Evolutionary conservation across 2,797 vertebrate species (phyloP), one percentile per base, ranked within the genome.

Genomic region (Schizothorax lantsangensis): DNA sequence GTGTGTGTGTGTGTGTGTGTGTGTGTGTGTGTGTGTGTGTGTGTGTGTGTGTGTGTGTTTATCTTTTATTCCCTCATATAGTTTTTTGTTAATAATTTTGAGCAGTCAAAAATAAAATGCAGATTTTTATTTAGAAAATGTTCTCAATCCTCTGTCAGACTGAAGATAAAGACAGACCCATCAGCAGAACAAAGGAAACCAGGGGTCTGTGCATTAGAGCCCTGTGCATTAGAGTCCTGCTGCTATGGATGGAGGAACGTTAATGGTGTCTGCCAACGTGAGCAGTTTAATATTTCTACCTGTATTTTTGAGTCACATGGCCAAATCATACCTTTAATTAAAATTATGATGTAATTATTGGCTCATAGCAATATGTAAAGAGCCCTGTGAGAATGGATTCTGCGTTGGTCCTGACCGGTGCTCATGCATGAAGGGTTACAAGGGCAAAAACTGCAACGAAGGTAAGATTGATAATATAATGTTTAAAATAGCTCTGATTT

Each of bases 221-320:
- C 78, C 85, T 94, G 94, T 89, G 89, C 85, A 77, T 92, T 91
- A 7, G 91, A 92, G 33, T 92, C 92, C 90, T 94, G 94, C 89
- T 94, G 92, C 91, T 87, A 88, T 43, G 93, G 94, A 81, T 95
- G 94, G 94, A 95, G 81, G 90, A 94, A 93, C 89, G 91, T 93
- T 45, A 88, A 89, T 4, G 89, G 91, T 81, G 62, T 91, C 86
- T 95, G 94, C 92, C 91, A 91, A 84, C 91, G 93, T 95, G 88
- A 95, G 95, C 90, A 26, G 78, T 81, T 88, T 77, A 78, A 83
- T 17, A 2, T 33, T 82, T 83, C 9, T 54, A 21, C 62, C 79
- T 81, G 4, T 36, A 81, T 69, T 49, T 36, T 81, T 52, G 2
- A 49, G 7, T 52, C 19, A 68, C 19, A n/a, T 15, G 45, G 59